Conservation (phyloP, 2,797 vertebrate genomes). For the Cyclura pinguis region DNA sequence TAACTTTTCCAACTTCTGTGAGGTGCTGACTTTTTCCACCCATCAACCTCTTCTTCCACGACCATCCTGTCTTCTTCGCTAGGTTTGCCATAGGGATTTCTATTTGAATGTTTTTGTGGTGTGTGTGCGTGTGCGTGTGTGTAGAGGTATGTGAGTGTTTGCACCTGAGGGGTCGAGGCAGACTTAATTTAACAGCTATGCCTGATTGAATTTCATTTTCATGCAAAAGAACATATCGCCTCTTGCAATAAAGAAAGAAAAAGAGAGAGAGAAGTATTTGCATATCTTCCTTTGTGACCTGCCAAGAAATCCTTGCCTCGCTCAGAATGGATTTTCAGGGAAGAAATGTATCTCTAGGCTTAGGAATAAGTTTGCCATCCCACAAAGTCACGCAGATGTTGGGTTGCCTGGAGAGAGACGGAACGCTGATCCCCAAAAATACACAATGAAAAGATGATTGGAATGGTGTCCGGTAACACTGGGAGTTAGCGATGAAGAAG, state of each 20-base stretch:
- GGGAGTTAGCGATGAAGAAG: neutral
- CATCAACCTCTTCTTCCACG: no score
- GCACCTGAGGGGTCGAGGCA: neutral
- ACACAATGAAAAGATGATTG: no score
- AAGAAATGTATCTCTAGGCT: neutral
- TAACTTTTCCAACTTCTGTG: no score
- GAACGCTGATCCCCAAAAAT: neutral
- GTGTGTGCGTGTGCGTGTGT: no score
- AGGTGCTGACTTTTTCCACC: neutral
- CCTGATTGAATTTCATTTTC: conserved; percentile 26
- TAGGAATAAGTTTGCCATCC: neutral
- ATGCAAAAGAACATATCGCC: accelerated
- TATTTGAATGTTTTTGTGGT: neutral
- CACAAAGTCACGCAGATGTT: neutral
- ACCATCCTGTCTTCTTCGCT: neutral
- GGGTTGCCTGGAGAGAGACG: neutral
- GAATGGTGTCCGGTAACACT: neutral
- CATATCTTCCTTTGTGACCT: neutral
- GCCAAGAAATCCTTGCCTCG: neutral
- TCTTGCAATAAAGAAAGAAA: neutral
- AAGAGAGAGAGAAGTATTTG: neutral
- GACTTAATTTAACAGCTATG: conserved; percentile 27
- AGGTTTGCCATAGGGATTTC: neutral
- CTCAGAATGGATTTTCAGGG: neutral
- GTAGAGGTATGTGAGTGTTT: neutral